Conservation (phyloP, 2,888 invertebrate genomes). For the Phaonia tiefii region DNA sequence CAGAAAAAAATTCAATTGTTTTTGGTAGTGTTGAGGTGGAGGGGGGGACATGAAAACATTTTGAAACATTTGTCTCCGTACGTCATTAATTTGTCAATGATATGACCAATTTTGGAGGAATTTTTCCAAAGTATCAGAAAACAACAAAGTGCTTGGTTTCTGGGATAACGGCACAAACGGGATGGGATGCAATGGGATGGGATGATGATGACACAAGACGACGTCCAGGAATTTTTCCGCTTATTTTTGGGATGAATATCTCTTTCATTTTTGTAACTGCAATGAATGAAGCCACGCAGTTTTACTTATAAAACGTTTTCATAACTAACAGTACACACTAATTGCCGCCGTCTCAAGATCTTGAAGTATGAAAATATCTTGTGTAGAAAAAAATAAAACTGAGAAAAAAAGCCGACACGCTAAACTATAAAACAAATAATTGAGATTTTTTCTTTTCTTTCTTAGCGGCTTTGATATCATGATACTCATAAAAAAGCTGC, state of each 20-base stretch:
- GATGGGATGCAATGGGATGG: too few species aligned
- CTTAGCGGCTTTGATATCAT: conserved; percentile 4
- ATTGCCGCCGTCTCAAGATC: conserved; percentile 16
- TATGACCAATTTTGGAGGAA: conserved; percentile 66
- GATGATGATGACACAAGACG: conserved; percentile 21
- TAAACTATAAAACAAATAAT: conserved; percentile 64
- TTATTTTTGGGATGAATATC: conserved; percentile 16
- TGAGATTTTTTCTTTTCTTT: conserved; percentile 49
- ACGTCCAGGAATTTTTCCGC: conserved; percentile 49
- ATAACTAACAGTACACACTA: conserved; percentile 40
- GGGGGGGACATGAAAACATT: conserved; percentile 35
- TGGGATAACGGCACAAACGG: conserved; percentile 60
- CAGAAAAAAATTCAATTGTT: conserved; percentile 56
- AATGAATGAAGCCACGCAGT: not conserved
- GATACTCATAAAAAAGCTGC: conserved; percentile 27
- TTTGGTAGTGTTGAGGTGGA: conserved; percentile 12
- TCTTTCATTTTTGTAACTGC: not conserved
- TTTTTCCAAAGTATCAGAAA: conserved; percentile 38
- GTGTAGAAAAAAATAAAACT: conserved; percentile 9
- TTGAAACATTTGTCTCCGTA: conserved; percentile 55
- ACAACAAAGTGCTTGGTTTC: conserved; percentile 3
- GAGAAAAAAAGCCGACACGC: conserved; percentile 47
- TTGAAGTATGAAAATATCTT: too few species aligned
- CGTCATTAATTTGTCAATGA: conserved; percentile 66
- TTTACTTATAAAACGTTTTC: conserved; percentile 15